Evolutionary conservation across 2,113 vertebrate species (phyloP).

Genomic region (Empidonax alnorum): DNA sequence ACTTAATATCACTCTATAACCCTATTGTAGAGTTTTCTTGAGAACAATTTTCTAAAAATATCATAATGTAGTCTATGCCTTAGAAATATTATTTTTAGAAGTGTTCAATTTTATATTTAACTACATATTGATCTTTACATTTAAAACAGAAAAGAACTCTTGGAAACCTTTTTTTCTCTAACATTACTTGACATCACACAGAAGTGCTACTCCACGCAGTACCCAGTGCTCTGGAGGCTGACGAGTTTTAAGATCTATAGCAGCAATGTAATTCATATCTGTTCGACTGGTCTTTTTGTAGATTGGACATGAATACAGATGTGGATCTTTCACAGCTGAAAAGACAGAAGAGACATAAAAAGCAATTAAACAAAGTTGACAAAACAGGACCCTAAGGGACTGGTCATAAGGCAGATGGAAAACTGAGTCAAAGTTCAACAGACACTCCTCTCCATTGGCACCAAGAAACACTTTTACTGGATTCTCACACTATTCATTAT

Average conservation of each 20-base stretch:
- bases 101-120: neutral
- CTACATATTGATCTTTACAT: neutral
- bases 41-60: neutral
- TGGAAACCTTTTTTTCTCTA: neutral
- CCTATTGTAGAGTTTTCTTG: neutral
- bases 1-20: neutral
- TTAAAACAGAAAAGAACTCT: neutral
- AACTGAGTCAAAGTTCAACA: neutral
- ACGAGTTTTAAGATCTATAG: conserved; percentile 84
- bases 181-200: conserved; percentile 90
- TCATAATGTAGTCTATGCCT: neutral
- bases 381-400: neutral
- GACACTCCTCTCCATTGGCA: neutral
- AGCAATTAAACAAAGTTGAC: neutral
- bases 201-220: conserved; percentile 89
- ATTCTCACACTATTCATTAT: neutral
- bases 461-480: neutral
- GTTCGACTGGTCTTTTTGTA: conserved; percentile 91
- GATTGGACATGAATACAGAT: conserved; percentile 88
- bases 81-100: neutral
- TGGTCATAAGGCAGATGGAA: neutral
- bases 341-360: neutral
- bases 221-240: conserved; percentile 91
- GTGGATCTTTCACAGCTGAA: conserved; percentile 81
- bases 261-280: conserved; percentile 87